Evolutionary conservation across 2,888 invertebrate species (phyloP).

Genomic region (Pyralis farinalis): DNA sequence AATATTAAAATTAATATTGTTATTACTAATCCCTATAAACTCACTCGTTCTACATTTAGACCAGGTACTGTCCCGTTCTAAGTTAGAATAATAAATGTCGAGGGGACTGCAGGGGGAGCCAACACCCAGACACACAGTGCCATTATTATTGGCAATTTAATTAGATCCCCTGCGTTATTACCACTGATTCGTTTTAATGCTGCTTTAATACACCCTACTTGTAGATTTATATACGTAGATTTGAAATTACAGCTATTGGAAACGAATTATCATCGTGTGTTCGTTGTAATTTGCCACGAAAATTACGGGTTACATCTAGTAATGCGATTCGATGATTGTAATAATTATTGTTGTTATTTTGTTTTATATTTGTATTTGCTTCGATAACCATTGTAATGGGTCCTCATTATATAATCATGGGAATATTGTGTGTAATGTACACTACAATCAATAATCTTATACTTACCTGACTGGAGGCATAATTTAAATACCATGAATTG

Average conservation of each 20-base stretch:
- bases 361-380: slow-evolving; percentile 7
- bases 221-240: slow-evolving; percentile 40
- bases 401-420: slow-evolving; percentile 2
- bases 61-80: slow-evolving; percentile 45
- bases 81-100: slow-evolving; percentile 72
- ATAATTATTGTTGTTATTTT: slow-evolving; percentile 14
- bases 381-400: not conserved
- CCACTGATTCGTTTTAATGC: slow-evolving; percentile 76
- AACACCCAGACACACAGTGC: slow-evolving; percentile 41
- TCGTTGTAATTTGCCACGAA: slow-evolving; percentile 25
- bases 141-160: slow-evolving; percentile 80
- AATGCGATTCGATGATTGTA: slow-evolving; percentile 14
- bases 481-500: no score
- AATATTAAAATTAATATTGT: not conserved
- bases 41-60: not conserved
- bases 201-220: slow-evolving; percentile 57
- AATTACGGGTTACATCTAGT: slow-evolving; percentile 22
- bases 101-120: slow-evolving; percentile 67
- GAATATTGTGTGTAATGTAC: slow-evolving; percentile 1
- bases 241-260: slow-evolving; percentile 43
- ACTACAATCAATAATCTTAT: no score
- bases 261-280: slow-evolving; percentile 32
- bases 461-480: no score
- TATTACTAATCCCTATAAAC: not conserved
- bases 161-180: slow-evolving; percentile 77